Conservation (phyloP, 2,888 invertebrate species). For the Drosophila niveifrons region DNA sequence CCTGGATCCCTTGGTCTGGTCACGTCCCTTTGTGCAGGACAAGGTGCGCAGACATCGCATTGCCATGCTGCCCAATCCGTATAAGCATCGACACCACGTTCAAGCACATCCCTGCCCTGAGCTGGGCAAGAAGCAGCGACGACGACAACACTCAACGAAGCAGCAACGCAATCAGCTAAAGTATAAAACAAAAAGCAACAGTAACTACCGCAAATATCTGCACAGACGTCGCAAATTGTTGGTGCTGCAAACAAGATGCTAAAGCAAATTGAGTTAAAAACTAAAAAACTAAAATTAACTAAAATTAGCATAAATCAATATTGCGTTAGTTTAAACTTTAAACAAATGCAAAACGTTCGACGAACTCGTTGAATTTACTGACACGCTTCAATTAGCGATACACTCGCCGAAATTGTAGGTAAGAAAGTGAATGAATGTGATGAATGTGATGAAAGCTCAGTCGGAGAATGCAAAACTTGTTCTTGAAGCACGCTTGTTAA, state of each 20-base stretch:
- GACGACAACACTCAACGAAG: constrained; percentile 12
- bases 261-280: constrained; percentile 33
- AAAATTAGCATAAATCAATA: constrained; percentile 54
- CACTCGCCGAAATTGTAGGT: not conserved
- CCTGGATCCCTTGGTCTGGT: constrained; percentile 83
- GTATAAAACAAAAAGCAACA: constrained; percentile 8
- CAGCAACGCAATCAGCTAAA: constrained; percentile 6
- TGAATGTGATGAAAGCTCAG: not conserved
- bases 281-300: constrained; percentile 5
- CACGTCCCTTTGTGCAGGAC: constrained; percentile 78
- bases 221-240: constrained; percentile 48
- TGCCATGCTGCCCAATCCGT: not conserved
- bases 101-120: constrained; percentile 2
- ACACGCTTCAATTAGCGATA: constrained; percentile 27
- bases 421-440: not conserved
- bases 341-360: not conserved
- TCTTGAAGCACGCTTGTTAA: constrained; percentile 7
- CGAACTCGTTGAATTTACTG: constrained; percentile 9
- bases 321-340: constrained; percentile 2
- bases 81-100: not conserved
- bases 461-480: not conserved
- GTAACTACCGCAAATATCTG: constrained; percentile 30
- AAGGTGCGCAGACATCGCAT: constrained; percentile 72
- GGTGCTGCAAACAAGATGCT: constrained; percentile 51
- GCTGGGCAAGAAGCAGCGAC: not conserved